Base-by-base conservation (phyloP, 2,888 invertebrate genomes). In the Lampropteryx suffumata region DNA sequence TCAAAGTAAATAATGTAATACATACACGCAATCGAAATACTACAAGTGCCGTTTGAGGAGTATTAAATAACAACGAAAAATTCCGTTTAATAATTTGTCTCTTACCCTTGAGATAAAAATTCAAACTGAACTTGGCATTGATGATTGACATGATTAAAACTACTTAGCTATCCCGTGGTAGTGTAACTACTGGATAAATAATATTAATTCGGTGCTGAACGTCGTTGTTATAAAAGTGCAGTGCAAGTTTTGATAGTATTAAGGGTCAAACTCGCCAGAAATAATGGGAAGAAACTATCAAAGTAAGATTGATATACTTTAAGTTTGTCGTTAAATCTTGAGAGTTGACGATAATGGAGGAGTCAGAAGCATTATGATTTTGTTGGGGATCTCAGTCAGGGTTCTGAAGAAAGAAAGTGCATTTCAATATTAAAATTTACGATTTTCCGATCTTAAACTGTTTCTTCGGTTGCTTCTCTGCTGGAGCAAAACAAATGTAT, bases 221-320 rank as follows among this genome's bases (percentile, higher is more conserved):
- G 17, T 43, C 14, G 28, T 29, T 55, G 57, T 59, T 57, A 55
- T 52, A 61, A 55, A 61, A 61, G 45, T 59, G 49, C 48, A 53
- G 48, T 34, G 47, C 45, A 45, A 58, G 49, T 54, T 58, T 56
- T 57, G 51, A 62, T 51, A 45, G 50, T 50, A 55, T 57, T 59
- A 54, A 46, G 33, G 58, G 57, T 53, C 49, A 52, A 36, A 49
- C 17, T 46, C 24, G 51, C 41, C 48, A 47, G 43, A 48, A 51
- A 50, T 57, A 59, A 61, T 51, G 43, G 45, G 44, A 45, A 43
- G 50, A 50, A 62, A 59, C 59, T 62, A 62, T 59, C 54, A 46
- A 57, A 62, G 59, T 57, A 62, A 62, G 61, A 62, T 62, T 59
- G 61, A 62, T 62, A 62, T 50, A 56, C 53, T 53, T 53, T 53